These are phyloP conservation scores for Maniola jurtina DNA, from an alignment of 1,140 invertebrate genomes.

Conservation along the genomic window DNA sequence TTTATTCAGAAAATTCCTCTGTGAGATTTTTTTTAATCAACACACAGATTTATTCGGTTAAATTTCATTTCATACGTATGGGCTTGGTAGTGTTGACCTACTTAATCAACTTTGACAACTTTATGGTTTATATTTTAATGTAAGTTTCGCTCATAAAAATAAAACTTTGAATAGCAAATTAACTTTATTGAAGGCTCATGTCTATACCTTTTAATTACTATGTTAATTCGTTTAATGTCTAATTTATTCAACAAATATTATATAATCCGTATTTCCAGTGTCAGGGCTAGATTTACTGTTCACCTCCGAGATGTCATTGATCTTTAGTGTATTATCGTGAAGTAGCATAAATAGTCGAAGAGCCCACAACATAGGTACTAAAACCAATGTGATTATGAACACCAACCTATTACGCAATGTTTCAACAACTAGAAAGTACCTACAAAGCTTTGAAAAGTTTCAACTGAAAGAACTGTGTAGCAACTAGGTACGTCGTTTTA, in stretches of 20 bases:
- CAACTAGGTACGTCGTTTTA: too few relatives aligned
- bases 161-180: slow-evolving; percentile 2
- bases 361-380: neutral
- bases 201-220: slow-evolving; percentile 21
- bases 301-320: slow-evolving; percentile 30
- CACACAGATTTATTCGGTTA: neutral
- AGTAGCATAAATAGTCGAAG: neutral
- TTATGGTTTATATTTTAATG: neutral
- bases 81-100: neutral
- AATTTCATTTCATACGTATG: neutral
- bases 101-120: neutral
- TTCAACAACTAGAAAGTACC: too few relatives aligned
- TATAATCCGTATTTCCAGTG: slow-evolving; percentile 26
- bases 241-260: slow-evolving; percentile 29
- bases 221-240: slow-evolving; percentile 20
- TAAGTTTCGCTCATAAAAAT: slow-evolving; percentile 3
- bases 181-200: slow-evolving; percentile 17
- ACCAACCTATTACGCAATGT: too few relatives aligned
- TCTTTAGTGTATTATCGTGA: slow-evolving; percentile 16
- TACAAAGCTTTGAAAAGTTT: too few relatives aligned
- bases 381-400: too few relatives aligned
- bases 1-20: too few relatives aligned
- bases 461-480: too few relatives aligned
- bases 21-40: neutral
- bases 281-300: slow-evolving; percentile 27